Evolutionary conservation across 23 tunicate species (phyloP).

Genomic region (Clavelina lepadiformis): DNA sequence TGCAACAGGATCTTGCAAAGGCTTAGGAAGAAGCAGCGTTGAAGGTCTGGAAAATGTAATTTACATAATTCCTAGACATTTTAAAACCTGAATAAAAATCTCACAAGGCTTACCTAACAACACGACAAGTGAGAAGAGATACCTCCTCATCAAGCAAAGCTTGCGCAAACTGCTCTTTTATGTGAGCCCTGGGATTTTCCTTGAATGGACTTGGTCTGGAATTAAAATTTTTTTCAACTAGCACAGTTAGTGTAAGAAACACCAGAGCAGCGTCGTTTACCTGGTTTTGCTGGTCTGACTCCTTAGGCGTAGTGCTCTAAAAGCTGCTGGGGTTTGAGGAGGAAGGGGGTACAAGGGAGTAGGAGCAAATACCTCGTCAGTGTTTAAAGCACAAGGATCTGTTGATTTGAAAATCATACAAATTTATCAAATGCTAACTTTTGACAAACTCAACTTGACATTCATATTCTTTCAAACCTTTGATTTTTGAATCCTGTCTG

Average conservation of each 20-base stretch:
- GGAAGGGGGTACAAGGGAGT: constrained; percentile 31
- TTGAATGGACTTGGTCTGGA: neutral
- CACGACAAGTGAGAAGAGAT: constrained; percentile 63
- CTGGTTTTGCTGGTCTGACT: neutral
- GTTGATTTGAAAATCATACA: too few species aligned
- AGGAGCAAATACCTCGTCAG: constrained; percentile 21
- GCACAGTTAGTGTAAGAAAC: neutral
- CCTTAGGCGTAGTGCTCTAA: constrained; percentile 14
- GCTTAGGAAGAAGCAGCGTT: neutral
- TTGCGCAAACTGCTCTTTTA: constrained; percentile 59
- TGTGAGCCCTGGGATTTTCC: neutral
- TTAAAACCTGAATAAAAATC: neutral
- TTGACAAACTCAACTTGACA: too few species aligned
- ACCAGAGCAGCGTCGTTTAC: neutral
- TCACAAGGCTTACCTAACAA: constrained; percentile 33
- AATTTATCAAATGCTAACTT: too few species aligned
- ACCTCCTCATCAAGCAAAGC: constrained; percentile 81
- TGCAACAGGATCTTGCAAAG: constrained; percentile 21
- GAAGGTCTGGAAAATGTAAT: constrained; percentile 20
- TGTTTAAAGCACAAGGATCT: too few species aligned
- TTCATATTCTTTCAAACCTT: too few species aligned
- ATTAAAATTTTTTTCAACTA: neutral
- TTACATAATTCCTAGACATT: too few species aligned
- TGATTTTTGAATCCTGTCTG: too few species aligned
- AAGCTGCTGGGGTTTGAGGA: constrained; percentile 46